phyloP scores from a whole-genome alignment of 2,797 vertebrate species.

The Hephaestus fuliginosus region DNA sequence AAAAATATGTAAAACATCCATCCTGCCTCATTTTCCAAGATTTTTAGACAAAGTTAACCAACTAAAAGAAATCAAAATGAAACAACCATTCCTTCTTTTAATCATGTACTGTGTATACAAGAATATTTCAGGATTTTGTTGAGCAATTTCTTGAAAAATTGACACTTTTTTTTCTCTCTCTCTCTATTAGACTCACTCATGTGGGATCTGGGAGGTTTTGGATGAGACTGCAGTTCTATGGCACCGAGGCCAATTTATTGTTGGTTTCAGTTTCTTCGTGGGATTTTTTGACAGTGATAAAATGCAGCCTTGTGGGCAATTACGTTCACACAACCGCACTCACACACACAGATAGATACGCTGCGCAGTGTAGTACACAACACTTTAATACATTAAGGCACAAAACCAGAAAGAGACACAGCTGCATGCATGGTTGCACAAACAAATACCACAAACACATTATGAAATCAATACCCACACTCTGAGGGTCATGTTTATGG shows the following conservation, averaged over 20 bases:
- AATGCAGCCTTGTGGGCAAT: constrained; percentile 4
- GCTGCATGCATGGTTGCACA: not conserved
- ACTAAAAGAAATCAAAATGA: not conserved
- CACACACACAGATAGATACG: not conserved
- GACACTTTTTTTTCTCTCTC: not conserved
- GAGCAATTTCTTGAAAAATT: not conserved
- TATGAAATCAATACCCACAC: constrained; percentile 38
- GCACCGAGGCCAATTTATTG: not conserved
- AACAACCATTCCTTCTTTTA: not conserved
- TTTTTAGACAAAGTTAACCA: too few relatives aligned
- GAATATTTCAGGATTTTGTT: not conserved
- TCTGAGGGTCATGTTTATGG: constrained; percentile 30
- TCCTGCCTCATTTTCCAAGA: not conserved
- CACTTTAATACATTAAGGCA: not conserved
- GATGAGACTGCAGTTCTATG: not conserved
- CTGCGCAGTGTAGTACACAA: not conserved
- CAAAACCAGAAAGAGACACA: constrained; percentile 8
- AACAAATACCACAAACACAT: constrained; percentile 28
- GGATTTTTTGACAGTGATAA: not conserved
- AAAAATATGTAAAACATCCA: not conserved
- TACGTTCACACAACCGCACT: not conserved
- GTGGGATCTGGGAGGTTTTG: not conserved
- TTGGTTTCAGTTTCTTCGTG: not conserved
- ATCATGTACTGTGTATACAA: not conserved
- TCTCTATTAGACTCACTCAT: not conserved